phyloP scores from a whole-genome alignment of 2,113 vertebrate species.

The Melanocharis versteri region DNA sequence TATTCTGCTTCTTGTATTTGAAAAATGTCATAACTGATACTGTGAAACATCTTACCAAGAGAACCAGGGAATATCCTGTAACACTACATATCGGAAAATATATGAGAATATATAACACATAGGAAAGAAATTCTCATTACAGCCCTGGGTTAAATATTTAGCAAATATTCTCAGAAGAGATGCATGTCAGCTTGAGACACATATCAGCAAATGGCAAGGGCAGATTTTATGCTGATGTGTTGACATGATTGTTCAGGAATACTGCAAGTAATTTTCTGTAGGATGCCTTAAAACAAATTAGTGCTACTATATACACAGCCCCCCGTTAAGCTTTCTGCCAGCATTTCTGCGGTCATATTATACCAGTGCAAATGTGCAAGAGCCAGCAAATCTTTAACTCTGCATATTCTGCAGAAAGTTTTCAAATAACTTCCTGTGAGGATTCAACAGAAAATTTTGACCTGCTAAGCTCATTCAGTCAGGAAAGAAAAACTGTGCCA shows the following conservation, averaged over 20 bases:
- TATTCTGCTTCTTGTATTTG: background rate
- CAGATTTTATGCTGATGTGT: background rate
- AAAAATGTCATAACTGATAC: background rate
- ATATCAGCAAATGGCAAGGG: background rate
- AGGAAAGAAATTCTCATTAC: background rate
- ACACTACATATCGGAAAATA: background rate
- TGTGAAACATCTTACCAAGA: background rate
- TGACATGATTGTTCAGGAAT: background rate
- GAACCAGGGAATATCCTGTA: background rate
- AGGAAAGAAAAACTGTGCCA: background rate
- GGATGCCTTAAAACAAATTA: background rate
- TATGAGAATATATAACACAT: background rate
- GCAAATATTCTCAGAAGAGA: background rate
- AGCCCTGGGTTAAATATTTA: background rate
- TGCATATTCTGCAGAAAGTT: constrained; percentile 11
- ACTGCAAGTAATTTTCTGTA: background rate
- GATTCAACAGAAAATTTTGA: background rate
- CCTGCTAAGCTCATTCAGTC: background rate
- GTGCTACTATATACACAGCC: background rate
- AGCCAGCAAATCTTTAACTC: background rate
- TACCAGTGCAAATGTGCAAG: background rate
- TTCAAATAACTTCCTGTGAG: background rate
- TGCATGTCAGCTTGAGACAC: background rate
- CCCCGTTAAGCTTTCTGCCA: background rate
- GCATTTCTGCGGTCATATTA: background rate